Percentiles rank a stretch among this genome's conserved stretches.
These are phyloP conservation scores for Arrhopalites spinosus DNA, from an alignment of 2,888 invertebrate species.

Conservation along the genomic window DNA sequence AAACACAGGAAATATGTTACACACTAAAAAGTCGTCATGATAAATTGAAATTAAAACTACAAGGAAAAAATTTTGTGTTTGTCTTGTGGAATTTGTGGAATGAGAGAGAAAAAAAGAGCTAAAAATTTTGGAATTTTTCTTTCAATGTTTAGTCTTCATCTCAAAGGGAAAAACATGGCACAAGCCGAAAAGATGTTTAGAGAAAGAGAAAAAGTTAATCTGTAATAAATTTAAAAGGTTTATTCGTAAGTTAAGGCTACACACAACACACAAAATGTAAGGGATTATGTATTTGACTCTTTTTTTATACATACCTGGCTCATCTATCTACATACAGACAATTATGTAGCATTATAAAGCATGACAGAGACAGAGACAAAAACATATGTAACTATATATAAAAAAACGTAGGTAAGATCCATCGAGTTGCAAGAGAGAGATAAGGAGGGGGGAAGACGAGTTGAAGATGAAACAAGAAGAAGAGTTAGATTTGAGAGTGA, in stretches of 20 bases:
- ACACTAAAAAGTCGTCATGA: no score
- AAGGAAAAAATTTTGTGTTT: neutral
- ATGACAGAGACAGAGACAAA: neutral
- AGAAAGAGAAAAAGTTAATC: constrained; percentile 21
- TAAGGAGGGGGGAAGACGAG: neutral
- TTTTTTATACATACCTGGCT: neutral
- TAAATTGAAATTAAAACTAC: neutral
- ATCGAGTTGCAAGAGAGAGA: neutral
- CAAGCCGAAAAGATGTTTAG: constrained; percentile 22
- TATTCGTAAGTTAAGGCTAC: neutral
- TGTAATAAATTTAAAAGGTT: constrained; percentile 29
- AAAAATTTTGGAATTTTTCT: constrained; percentile 16
- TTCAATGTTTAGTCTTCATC: neutral
- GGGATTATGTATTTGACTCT: constrained; percentile 2
- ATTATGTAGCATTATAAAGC: neutral
- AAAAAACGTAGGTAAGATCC: neutral
- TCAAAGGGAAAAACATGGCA: constrained; percentile 2
- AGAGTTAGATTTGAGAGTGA: constrained; percentile 35
- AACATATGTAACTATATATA: neutral
- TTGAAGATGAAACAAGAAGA: neutral
- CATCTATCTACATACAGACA: neutral
- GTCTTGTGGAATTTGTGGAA: constrained; percentile 12
- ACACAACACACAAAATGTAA: neutral
- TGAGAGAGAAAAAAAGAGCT: constrained; percentile 14
- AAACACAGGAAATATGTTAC: no score